Percentiles rank a stretch among this genome's conserved stretches.
phyloP scores from a whole-genome alignment of 1,140 invertebrate species.

The Andricus grossulariae region DNA sequence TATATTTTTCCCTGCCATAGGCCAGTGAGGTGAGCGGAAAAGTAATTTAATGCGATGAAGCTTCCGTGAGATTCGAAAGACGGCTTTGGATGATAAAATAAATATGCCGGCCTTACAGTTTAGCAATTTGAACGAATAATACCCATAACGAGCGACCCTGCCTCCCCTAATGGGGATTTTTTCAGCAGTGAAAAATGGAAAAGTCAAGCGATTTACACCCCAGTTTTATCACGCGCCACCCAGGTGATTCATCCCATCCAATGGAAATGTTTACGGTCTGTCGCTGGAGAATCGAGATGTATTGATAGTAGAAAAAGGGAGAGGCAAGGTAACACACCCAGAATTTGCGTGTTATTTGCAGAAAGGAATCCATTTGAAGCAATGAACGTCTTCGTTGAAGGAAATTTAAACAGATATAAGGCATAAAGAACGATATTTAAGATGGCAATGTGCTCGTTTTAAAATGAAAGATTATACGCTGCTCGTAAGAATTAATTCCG shows the following conservation, averaged over 20 bases:
- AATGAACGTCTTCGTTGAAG: not conserved
- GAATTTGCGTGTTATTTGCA: not conserved
- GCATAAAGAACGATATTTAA: too few relatives aligned
- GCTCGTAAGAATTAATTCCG: too few relatives aligned
- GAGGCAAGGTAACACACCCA: not conserved
- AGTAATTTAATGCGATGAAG: constrained; percentile 41
- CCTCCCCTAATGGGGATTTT: constrained; percentile 9
- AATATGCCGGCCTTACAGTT: not conserved
- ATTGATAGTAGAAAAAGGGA: not conserved
- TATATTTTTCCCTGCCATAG: constrained; percentile 41
- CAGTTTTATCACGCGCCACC: constrained; percentile 17
- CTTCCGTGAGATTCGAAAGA: constrained; percentile 29
- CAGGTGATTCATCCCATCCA: not conserved
- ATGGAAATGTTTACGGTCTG: constrained; percentile 29
- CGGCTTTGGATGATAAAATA: constrained; percentile 17
- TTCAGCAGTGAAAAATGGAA: constrained; percentile 5
- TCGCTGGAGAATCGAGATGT: constrained; percentile 16
- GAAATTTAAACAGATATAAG: too few relatives aligned
- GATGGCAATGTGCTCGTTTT: too few relatives aligned
- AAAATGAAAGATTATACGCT: too few relatives aligned
- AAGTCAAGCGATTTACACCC: constrained; percentile 16
- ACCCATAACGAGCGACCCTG: constrained; percentile 14
- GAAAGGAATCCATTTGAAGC: not conserved
- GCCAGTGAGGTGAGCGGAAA: constrained; percentile 38
- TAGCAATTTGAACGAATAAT: constrained; percentile 37